phyloP scores from a whole-genome alignment of 2,113 vertebrate species.

The Lutjanus erythropterus region DNA sequence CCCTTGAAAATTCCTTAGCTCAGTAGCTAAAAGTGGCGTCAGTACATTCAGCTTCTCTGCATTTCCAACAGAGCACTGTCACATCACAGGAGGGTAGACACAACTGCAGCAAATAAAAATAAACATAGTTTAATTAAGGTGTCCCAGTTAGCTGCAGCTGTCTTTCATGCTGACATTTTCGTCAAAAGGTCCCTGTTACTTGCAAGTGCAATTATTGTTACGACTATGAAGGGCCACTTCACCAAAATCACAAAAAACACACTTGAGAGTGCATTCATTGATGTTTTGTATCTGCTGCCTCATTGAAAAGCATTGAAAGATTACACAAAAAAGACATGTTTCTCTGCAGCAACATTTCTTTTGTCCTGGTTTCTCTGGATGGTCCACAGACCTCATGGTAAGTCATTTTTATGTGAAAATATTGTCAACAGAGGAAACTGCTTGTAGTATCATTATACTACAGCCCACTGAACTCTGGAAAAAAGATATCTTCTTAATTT shows the following conservation, averaged over 20 bases:
- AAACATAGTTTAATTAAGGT: neutral
- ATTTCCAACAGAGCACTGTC: neutral
- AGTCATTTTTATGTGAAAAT: neutral
- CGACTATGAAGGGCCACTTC: neutral
- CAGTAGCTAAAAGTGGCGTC: neutral
- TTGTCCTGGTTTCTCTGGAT: neutral
- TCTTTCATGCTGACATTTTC: neutral
- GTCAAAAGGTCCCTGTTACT: neutral
- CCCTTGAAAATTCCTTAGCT: neutral
- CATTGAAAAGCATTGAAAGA: neutral
- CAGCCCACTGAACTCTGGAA: neutral
- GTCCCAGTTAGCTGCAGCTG: neutral
- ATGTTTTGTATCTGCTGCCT: neutral
- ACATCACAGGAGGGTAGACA: neutral
- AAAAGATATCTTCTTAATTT: neutral
- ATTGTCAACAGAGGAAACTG: conserved; percentile 2
- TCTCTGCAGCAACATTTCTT: neutral
- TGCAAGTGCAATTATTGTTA: neutral
- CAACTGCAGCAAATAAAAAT: conserved; percentile 20
- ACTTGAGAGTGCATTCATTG: neutral
- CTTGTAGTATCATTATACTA: neutral
- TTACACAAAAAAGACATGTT: neutral
- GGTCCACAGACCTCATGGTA: neutral
- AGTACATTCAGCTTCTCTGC: neutral
- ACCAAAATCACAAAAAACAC: neutral